A percentile compares a stretch with the other conserved stretches of the same genome.
These are phyloP conservation scores for Branchinecta lynchi DNA, from an alignment of 1,140 invertebrate species.

Conservation along the genomic window DNA sequence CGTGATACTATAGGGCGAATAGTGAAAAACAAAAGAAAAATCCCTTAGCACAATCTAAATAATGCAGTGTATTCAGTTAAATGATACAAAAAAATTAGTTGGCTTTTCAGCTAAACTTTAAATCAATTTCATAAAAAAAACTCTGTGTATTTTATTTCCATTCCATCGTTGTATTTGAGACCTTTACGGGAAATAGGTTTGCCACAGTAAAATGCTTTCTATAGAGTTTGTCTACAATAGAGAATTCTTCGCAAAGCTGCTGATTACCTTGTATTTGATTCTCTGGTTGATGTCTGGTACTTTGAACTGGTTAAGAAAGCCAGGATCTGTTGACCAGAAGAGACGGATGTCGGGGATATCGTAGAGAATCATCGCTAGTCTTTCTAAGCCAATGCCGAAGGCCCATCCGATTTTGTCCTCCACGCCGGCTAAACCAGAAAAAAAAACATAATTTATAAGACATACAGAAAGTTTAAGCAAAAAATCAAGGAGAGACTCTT, in stretches of 20 bases:
- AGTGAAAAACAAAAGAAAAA: too few species aligned
- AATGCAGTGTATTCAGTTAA: too few species aligned
- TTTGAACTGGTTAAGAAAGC: slow-evolving; percentile 82
- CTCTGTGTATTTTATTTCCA: too few species aligned
- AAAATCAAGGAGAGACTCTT: slow-evolving; percentile 7
- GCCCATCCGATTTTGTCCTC: slow-evolving; percentile 86
- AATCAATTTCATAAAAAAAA: too few species aligned
- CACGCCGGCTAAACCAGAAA: slow-evolving; percentile 45
- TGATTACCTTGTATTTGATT: slow-evolving; percentile 44
- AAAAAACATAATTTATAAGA: slow-evolving; percentile 13
- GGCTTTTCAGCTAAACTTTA: too few species aligned
- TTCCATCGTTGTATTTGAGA: too few species aligned
- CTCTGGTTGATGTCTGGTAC: slow-evolving; percentile 46
- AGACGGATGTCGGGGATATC: slow-evolving; percentile 88
- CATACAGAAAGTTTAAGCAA: slow-evolving; percentile 2
- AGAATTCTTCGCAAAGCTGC: neutral
- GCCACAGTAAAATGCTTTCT: slow-evolving; percentile 10
- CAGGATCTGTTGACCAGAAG: slow-evolving; percentile 79
- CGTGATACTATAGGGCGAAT: too few species aligned
- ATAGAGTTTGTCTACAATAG: neutral
- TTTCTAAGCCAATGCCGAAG: slow-evolving; percentile 89
- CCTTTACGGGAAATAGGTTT: neutral
- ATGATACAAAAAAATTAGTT: too few species aligned
- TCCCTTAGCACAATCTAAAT: too few species aligned
- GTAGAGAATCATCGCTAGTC: slow-evolving; percentile 90